Conservation (phyloP, 2,113 vertebrate genomes). For the Neogale vison region DNA sequence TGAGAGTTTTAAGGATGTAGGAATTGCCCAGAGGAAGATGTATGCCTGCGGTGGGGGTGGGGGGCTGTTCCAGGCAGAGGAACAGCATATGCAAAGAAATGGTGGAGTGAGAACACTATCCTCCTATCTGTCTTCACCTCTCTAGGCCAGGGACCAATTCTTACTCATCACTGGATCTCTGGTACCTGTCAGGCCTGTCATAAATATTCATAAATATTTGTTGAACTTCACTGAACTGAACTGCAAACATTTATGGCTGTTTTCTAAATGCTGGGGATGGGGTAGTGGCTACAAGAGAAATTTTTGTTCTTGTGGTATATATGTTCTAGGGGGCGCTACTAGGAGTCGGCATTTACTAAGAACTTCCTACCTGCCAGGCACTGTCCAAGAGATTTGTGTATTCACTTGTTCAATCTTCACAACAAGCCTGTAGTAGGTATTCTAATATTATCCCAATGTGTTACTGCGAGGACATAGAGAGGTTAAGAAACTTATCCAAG, state of each 20-base stretch:
- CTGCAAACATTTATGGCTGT: not conserved
- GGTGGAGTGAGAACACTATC: not conserved
- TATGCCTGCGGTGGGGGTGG: rapidly evolving
- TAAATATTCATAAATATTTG: not conserved
- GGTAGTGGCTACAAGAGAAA: not conserved
- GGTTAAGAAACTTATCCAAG: not conserved
- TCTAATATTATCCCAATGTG: not conserved
- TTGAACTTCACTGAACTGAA: not conserved
- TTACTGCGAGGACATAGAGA: not conserved
- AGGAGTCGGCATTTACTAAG: not conserved
- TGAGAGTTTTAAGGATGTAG: not conserved
- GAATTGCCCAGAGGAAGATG: not conserved
- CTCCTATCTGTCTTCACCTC: not conserved
- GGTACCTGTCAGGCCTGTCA: not conserved
- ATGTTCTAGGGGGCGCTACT: not conserved
- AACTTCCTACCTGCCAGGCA: not conserved
- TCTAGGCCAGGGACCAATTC: not conserved
- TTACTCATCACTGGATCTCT: not conserved
- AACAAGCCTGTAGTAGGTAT: not conserved
- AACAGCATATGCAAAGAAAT: not conserved
- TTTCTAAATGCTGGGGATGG: not conserved
- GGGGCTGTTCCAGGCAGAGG: not conserved
- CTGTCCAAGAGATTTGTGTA: not conserved
- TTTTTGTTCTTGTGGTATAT: not conserved
- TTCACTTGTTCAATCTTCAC: not conserved